Base-by-base conservation (phyloP, 2,888 invertebrate genomes). In the Colletes collaris region DNA sequence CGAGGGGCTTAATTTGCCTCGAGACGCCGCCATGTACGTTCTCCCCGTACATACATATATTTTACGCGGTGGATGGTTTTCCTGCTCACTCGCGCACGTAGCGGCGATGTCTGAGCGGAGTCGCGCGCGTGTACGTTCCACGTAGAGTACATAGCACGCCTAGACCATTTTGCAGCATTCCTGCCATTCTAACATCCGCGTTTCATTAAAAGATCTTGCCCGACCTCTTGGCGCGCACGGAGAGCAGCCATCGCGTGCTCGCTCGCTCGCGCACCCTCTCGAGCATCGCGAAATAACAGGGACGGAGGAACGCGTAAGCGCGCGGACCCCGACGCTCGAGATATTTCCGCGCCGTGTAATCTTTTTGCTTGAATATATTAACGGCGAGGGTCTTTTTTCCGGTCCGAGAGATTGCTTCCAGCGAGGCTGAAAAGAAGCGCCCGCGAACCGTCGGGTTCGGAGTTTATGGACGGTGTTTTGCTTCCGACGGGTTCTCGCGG, bases 161-260 rank as follows among this genome's bases (percentile, higher is more conserved):
- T 81, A 86, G 87, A 88, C 89, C 90, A 89, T 91, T 91, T 89
- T 88, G 88, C 88, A 87, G 90, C 90, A 91, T 91, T 90, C 91
- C 88, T 90, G 87, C 87, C 91, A 88, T 90, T 91, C 91, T 89
- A 89, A 90, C 89, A 87, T 89, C 86, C 90, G 88, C 89, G 87
- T 91, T 91, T 91, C 91, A 91, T 91, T 91, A 91, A 91, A 91
- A 88, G 86, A 88, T 81, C 88, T 79, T 79, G 75, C 81, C 79
- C 83, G 80, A 80, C 70, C 80, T 82, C 83, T 77, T 67, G 68
- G 64, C 71, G 62, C 66, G n/a, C 66, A 37, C 44, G 6, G 13
- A 16, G 27, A 27, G 27, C 27, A 27, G 27, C 27, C 27, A 27
- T 27, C 37, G 46, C 37, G 16, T 49, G 6, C 44, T 46, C 7